Conservation (phyloP, 2,888 invertebrate genomes). For the Lottia gigantea region DNA sequence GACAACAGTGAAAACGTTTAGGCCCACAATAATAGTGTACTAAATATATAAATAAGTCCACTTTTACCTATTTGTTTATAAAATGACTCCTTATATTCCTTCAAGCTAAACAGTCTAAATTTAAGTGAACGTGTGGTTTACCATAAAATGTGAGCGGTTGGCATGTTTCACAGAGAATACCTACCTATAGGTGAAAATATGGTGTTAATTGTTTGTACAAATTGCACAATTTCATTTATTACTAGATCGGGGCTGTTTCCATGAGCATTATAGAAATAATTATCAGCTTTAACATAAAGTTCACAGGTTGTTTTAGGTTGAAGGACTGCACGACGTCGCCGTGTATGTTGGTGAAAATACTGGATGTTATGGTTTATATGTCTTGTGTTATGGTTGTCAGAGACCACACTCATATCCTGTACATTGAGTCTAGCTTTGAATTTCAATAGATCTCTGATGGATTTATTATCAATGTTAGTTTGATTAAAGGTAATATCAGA, state of each 20-base stretch:
- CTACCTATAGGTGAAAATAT: conserved; percentile 68
- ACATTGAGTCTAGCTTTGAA: background rate
- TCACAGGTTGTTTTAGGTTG: conserved; percentile 79
- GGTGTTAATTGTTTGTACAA: conserved; percentile 89
- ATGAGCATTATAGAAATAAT: conserved; percentile 48
- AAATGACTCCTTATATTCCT: too few relatives aligned
- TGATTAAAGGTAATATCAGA: conserved; percentile 78
- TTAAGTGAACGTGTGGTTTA: too few relatives aligned
- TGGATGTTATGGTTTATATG: background rate
- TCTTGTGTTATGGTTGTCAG: conserved; percentile 20
- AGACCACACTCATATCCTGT: background rate
- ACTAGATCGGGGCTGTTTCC: conserved; percentile 81
- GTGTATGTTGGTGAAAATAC: conserved; percentile 2
- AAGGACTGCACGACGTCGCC: conserved; percentile 69
- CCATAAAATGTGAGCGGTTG: too few relatives aligned
- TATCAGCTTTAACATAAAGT: conserved; percentile 57
- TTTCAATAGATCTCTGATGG: conserved; percentile 40
- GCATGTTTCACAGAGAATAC: conserved; percentile 23
- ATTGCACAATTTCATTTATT: conserved; percentile 93
- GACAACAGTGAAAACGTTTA: too few relatives aligned
- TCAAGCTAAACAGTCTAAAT: too few relatives aligned
- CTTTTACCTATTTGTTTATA: too few relatives aligned
- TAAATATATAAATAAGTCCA: too few relatives aligned
- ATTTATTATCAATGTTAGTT: conserved; percentile 27
- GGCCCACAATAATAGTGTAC: too few relatives aligned